These are phyloP conservation scores for Aleiodes sp. DNA, from an alignment of 1,140 invertebrate genomes.

Conservation along the genomic window DNA sequence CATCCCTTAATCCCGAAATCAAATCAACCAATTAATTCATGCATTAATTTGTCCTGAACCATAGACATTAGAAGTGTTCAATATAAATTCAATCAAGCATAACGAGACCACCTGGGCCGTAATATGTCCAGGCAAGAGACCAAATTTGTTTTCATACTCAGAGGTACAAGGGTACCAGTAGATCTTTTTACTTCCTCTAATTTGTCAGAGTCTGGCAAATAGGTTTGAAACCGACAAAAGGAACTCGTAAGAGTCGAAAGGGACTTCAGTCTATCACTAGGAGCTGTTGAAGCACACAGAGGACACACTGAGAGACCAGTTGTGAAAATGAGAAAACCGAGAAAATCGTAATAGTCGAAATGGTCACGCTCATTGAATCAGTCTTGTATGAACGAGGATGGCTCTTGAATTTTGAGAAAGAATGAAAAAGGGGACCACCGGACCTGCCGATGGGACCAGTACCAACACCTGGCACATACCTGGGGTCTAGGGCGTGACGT, in stretches of 20 bases:
- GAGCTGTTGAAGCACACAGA: slow-evolving; percentile 30
- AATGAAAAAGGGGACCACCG: slow-evolving; percentile 23
- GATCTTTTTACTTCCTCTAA: slow-evolving; percentile 31
- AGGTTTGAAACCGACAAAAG: slow-evolving; percentile 41
- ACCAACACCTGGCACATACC: slow-evolving; percentile 49
- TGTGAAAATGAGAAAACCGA: slow-evolving; percentile 24
- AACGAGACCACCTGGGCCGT: background rate
- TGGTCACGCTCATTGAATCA: slow-evolving; percentile 31
- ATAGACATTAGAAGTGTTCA: too few relatives aligned
- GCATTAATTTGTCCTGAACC: background rate
- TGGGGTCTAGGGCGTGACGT: slow-evolving; percentile 46
- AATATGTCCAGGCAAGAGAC: background rate
- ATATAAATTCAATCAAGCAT: background rate
- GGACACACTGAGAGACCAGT: slow-evolving; percentile 30
- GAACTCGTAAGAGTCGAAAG: slow-evolving; percentile 33
- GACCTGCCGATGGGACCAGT: slow-evolving; percentile 27
- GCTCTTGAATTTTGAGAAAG: slow-evolving; percentile 35
- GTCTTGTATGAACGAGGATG: slow-evolving; percentile 20
- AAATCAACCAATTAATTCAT: background rate
- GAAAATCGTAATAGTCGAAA: slow-evolving; percentile 35
- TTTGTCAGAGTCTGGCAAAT: slow-evolving; percentile 48
- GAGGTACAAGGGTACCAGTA: background rate
- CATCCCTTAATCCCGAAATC: too few relatives aligned
- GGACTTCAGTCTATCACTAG: background rate
- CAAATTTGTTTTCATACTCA: slow-evolving; percentile 15